These are phyloP conservation scores for Hanleya hanleyi DNA, from an alignment of 2,888 invertebrate genomes.

Conservation along the genomic window DNA sequence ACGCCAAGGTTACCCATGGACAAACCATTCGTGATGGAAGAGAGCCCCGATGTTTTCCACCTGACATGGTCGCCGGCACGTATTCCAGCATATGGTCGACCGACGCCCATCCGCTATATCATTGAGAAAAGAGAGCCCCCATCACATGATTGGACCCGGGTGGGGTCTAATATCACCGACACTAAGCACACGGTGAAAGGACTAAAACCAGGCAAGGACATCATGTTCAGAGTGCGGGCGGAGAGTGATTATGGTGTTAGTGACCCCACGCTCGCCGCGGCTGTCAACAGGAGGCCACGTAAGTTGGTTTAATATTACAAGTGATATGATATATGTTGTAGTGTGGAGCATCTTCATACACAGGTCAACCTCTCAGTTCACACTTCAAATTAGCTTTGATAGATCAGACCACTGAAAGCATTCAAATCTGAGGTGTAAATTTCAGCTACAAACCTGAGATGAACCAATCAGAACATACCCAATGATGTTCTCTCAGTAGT, in stretches of 20 bases:
- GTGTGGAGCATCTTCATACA: no score
- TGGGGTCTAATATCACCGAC: slow-evolving; percentile 48
- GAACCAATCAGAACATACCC: no score
- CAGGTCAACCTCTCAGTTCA: no score
- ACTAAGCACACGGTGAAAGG: slow-evolving; percentile 51
- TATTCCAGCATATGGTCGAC: slow-evolving; percentile 83
- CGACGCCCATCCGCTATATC: slow-evolving; percentile 92
- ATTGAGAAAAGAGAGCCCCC: slow-evolving; percentile 83
- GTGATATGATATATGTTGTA: no score
- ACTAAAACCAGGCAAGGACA: slow-evolving; percentile 93
- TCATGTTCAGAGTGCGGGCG: slow-evolving; percentile 95
- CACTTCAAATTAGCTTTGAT: no score
- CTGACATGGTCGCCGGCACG: slow-evolving; percentile 95
- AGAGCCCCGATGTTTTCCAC: slow-evolving; percentile 91
- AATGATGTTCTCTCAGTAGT: no score
- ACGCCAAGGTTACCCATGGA: slow-evolving; percentile 74
- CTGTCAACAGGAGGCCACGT: slow-evolving; percentile 46
- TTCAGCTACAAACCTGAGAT: no score
- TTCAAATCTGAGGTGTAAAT: no score
- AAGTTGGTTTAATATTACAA: no score
- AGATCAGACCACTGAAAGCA: no score
- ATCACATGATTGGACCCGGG: slow-evolving; percentile 63
- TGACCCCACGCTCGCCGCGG: slow-evolving; percentile 90
- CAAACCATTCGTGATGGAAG: slow-evolving; percentile 91
- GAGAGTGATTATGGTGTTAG: slow-evolving; percentile 89